These are phyloP conservation scores for Drosophila parthenogenetica DNA, from an alignment of 2,888 invertebrate species.

Conservation along the genomic window DNA sequence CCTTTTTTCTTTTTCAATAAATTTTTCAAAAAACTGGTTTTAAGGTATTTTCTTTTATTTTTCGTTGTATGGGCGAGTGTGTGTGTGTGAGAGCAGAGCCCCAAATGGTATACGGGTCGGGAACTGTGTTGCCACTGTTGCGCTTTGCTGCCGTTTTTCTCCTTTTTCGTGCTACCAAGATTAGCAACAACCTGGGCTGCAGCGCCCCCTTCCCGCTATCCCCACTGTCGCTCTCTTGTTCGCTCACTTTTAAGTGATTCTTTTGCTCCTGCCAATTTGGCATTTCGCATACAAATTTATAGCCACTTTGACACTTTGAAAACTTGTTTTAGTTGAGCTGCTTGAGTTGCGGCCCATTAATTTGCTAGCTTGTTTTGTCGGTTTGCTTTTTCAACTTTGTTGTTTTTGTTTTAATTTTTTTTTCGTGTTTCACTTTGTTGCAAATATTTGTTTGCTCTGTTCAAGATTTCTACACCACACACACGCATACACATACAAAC, in stretches of 20 bases:
- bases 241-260: conserved; percentile 68
- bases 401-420: conserved; percentile 15
- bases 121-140: conserved; percentile 66
- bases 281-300: conserved; percentile 59
- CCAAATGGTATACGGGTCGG: conserved; percentile 57
- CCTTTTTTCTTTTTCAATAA: conserved; percentile 66
- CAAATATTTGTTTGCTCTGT: conserved; percentile 49
- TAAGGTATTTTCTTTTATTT: conserved; percentile 78
- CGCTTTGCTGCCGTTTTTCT: conserved; percentile 70
- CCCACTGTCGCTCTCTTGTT: conserved; percentile 17
- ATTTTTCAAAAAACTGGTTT: conserved; percentile 82
- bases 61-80: conserved; percentile 19
- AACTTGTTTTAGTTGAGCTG: conserved; percentile 60
- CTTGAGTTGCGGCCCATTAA: conserved; percentile 59
- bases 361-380: conserved; percentile 34
- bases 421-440: conserved; percentile 43
- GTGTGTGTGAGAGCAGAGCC: conserved; percentile 27
- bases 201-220: background rate
- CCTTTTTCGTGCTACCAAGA: conserved; percentile 65
- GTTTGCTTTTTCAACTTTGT: conserved; percentile 22
- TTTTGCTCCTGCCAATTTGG: conserved; percentile 71
- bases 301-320: conserved; percentile 76
- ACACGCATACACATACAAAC: conserved; percentile 26
- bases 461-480: conserved; percentile 59
- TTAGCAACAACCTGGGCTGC: conserved; percentile 60